A percentile compares a stretch with the other conserved stretches of the same genome.
Conservation (phyloP, 2,888 invertebrate species). For the Sphaerophoria rueppellii region DNA sequence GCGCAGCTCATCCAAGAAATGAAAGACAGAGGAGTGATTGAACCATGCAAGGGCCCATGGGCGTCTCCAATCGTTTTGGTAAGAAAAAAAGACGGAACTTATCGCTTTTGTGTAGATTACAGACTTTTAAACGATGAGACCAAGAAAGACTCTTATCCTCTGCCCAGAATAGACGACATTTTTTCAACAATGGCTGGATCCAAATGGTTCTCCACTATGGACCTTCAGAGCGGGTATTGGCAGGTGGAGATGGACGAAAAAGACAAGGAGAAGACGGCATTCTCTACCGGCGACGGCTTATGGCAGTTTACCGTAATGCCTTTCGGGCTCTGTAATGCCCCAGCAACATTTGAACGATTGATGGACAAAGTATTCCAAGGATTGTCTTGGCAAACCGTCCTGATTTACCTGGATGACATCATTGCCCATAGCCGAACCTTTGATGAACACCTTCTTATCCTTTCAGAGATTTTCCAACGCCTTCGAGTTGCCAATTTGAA, state of each 20-base stretch:
- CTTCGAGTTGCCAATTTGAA: too few species aligned
- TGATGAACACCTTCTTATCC: too few species aligned
- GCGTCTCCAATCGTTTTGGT: slow-evolving; percentile 43
- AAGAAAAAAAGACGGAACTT: slow-evolving; percentile 29
- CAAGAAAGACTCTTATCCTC: slow-evolving; percentile 8
- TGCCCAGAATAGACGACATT: slow-evolving; percentile 63
- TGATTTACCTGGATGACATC: slow-evolving; percentile 73
- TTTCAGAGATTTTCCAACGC: too few species aligned
- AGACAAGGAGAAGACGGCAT: slow-evolving; percentile 75
- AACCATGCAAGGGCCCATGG: slow-evolving; percentile 44
- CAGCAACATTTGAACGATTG: slow-evolving; percentile 64
- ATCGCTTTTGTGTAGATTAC: slow-evolving; percentile 29
- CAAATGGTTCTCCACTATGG: slow-evolving; percentile 71
- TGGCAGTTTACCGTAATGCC: slow-evolving; percentile 73
- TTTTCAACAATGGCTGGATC: slow-evolving; percentile 69
- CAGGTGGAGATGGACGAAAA: slow-evolving; percentile 13
- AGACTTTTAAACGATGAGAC: slow-evolving; percentile 32
- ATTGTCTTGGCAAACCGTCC: slow-evolving; percentile 58
- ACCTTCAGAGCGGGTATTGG: slow-evolving; percentile 68
- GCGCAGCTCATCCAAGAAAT: slow-evolving; percentile 38
- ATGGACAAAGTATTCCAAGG: slow-evolving; percentile 63
- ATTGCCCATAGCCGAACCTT: slow-evolving; percentile 26
- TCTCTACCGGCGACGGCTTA: slow-evolving; percentile 68
- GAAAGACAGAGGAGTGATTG: slow-evolving; percentile 31
- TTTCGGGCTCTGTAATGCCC: too few species aligned